phyloP scores from a whole-genome alignment of 2,888 invertebrate genomes.

The Pristionchus exspectatus region DNA sequence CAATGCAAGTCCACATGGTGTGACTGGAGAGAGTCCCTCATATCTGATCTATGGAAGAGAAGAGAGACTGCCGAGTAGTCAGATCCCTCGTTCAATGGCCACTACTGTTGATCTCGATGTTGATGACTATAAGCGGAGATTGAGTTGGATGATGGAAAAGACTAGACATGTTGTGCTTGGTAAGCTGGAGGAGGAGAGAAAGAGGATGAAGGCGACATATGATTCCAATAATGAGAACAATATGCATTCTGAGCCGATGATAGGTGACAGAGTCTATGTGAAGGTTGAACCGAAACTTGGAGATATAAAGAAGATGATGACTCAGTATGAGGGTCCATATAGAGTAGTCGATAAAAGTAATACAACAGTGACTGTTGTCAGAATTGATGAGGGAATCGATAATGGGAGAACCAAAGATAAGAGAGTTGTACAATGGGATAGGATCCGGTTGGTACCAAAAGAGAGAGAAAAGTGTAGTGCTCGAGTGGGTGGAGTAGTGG shows the following conservation, averaged over 20 bases:
- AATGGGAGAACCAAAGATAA: not conserved
- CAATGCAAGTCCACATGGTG: not conserved
- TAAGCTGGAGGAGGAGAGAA: too few species aligned
- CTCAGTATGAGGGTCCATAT: slow-evolving; percentile 7
- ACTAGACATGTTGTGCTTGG: too few species aligned
- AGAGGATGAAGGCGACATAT: too few species aligned
- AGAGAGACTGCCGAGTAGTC: not conserved
- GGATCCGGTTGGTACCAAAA: not conserved
- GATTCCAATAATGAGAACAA: not conserved
- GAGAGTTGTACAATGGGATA: slow-evolving; percentile 12
- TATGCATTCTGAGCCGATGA: not conserved
- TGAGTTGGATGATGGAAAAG: too few species aligned
- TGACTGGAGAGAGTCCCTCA: not conserved
- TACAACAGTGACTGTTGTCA: slow-evolving; percentile 8
- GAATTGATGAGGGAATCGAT: not conserved
- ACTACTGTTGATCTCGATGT: not conserved
- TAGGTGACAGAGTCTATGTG: not conserved
- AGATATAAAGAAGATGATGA: not conserved
- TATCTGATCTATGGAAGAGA: too few species aligned
- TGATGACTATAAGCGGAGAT: not conserved
- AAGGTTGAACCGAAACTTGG: not conserved
- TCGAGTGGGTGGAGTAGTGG: not conserved
- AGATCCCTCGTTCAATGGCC: not conserved
- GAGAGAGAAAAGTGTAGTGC: not conserved
- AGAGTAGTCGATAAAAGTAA: not conserved